Evolutionary conservation across 2,797 vertebrate species (phyloP), one percentile per base, ranked within the genome.

Genomic region (Halcyon leucocephala): DNA sequence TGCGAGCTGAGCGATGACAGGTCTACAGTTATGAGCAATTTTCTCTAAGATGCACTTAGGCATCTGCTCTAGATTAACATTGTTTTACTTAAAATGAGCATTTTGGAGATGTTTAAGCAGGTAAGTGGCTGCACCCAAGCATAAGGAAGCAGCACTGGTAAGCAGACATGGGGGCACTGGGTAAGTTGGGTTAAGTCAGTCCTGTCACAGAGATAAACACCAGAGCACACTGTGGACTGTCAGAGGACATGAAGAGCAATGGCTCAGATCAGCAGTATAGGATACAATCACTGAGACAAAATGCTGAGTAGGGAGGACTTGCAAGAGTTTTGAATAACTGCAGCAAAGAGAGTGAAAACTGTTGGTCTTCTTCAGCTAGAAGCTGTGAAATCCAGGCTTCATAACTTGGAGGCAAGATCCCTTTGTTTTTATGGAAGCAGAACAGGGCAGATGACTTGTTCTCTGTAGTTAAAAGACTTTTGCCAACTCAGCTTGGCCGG

Each of bases 31-130:
- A 87, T 0, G 26, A 89, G 73, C 81, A 41, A 87, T 92, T 93
- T 73, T 92, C 72, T 84, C 77, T n/a, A 24, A 89, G 82, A 94
- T 96, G 73, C 86, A 84, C 74, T 83, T 8, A 65, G 35, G 61
- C 95, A 95, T 92, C 94, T 96, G 93, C 77, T 96, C 83, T 29
- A 9, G 12, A 92, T 97, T 89, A 95, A 42, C 62, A 14, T 61
- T 64, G 20, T 29, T 93, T 80, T 25, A 44, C 35, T 72, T 41
- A 33, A 74, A 92, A 93, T 25, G 46, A 92, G 35, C 39, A 25
- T 77, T 86, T 91, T 82, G 74, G 77, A 91, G 79, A 58, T 28
- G 35, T 72, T 92, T 65, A 70, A 58, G 58, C 73, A 94, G 91
- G 69, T 90, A 82, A 95, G 29, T 55, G 48, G 33, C 42, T 81